Evolutionary conservation across 2,888 invertebrate species (phyloP).

Genomic region (Bellardia bayeri): DNA sequence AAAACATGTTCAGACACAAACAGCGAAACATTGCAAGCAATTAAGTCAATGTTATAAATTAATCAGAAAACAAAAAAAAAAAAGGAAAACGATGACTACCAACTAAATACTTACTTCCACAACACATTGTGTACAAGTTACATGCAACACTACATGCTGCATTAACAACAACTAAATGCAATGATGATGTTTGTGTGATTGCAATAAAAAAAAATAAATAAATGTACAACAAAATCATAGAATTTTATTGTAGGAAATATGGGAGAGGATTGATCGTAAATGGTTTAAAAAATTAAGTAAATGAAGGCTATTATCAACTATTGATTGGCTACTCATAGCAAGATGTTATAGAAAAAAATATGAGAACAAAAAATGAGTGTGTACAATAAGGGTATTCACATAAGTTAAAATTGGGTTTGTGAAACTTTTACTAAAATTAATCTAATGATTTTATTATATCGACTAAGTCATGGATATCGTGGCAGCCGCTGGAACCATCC

Average conservation of each 20-base stretch:
- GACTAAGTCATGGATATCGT: too few relatives aligned
- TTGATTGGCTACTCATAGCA: conserved; percentile 66
- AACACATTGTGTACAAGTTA: conserved; percentile 36
- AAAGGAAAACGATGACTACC: conserved; percentile 19
- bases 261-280: conserved; percentile 65
- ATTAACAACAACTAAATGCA: conserved; percentile 29
- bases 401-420: neutral
- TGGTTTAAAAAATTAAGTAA: conserved; percentile 67
- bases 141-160: conserved; percentile 4
- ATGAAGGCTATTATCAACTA: conserved; percentile 69
- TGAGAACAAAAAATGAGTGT: neutral
- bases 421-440: too few relatives aligned
- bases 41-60: conserved; percentile 79
- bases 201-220: conserved; percentile 43
- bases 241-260: conserved; percentile 56
- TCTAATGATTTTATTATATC: too few relatives aligned
- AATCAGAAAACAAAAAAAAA: conserved; percentile 74
- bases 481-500: too few relatives aligned
- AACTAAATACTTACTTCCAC: conserved; percentile 31
- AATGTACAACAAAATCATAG: conserved; percentile 31
- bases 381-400: conserved; percentile 32
- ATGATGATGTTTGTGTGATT: conserved; percentile 69
- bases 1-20: conserved; percentile 67
- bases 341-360: conserved; percentile 31
- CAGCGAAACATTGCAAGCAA: conserved; percentile 78